phyloP scores from a whole-genome alignment of 1,140 invertebrate genomes.

The Zaprionus kolodkinae region DNA sequence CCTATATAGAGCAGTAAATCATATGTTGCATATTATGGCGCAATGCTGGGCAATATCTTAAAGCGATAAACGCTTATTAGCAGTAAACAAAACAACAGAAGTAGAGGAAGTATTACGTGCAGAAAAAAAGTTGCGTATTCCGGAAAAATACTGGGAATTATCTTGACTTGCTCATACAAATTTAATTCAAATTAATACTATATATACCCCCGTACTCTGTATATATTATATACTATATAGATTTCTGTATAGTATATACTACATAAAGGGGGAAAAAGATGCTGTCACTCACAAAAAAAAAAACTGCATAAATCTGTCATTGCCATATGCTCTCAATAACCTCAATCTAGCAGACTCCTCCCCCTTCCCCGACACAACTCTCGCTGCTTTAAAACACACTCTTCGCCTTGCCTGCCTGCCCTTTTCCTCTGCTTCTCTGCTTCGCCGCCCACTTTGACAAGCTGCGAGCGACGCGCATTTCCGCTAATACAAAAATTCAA shows the following conservation, averaged over 20 bases:
- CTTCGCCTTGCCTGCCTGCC: neutral
- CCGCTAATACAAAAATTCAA: conserved; percentile 55
- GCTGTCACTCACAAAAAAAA: neutral
- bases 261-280: neutral
- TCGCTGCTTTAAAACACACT: neutral
- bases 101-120: neutral
- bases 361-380: no score
- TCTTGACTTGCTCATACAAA: no score
- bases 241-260: neutral
- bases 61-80: conserved; percentile 1
- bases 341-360: neutral
- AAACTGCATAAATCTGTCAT: conserved; percentile 50
- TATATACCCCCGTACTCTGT: neutral
- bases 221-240: neutral
- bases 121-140: neutral
- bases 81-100: neutral
- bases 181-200: neutral
- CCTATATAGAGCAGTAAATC: no score
- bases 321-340: conserved; percentile 35
- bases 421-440: conserved; percentile 10
- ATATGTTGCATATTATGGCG: neutral
- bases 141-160: neutral
- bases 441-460: conserved; percentile 57
- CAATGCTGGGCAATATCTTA: neutral
- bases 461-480: conserved; percentile 64